These are phyloP conservation scores for Chloroclystis v-ata DNA, from an alignment of 2,888 invertebrate genomes.

Conservation along the genomic window DNA sequence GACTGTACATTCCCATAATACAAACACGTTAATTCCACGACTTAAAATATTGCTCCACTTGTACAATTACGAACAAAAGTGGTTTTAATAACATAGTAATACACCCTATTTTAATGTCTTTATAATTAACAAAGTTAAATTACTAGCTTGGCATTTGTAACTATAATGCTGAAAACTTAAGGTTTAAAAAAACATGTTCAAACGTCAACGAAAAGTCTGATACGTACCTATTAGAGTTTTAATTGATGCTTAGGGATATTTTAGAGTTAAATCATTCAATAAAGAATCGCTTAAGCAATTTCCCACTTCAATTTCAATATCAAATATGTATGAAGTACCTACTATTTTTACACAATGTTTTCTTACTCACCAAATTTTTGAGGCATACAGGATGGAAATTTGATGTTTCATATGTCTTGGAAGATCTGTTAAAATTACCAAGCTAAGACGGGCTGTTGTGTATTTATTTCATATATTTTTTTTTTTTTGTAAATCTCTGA, in stretches of 20 bases:
- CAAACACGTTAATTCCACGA: conserved; percentile 18
- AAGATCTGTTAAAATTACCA: too few relatives aligned
- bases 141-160: conserved; percentile 23
- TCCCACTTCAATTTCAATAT: too few relatives aligned
- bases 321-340: too few relatives aligned
- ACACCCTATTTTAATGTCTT: conserved; percentile 30
- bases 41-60: conserved; percentile 23
- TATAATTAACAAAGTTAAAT: conserved; percentile 31
- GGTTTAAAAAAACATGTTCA: conserved; percentile 23
- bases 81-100: conserved; percentile 27
- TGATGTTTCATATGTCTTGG: too few relatives aligned
- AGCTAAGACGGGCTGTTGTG: too few relatives aligned
- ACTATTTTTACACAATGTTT: too few relatives aligned
- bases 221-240: conserved; percentile 27
- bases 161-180: conserved; percentile 18
- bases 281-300: not conserved
- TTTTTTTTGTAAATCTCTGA: too few relatives aligned
- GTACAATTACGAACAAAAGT: conserved; percentile 24
- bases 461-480: too few relatives aligned
- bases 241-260: conserved; percentile 22
- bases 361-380: too few relatives aligned
- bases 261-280: conserved; percentile 4
- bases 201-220: conserved; percentile 23
- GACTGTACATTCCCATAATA: conserved; percentile 17
- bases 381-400: too few relatives aligned